Evolutionary conservation across 1,140 invertebrate species (phyloP).

Genomic region (Latrodectus geometricus): DNA sequence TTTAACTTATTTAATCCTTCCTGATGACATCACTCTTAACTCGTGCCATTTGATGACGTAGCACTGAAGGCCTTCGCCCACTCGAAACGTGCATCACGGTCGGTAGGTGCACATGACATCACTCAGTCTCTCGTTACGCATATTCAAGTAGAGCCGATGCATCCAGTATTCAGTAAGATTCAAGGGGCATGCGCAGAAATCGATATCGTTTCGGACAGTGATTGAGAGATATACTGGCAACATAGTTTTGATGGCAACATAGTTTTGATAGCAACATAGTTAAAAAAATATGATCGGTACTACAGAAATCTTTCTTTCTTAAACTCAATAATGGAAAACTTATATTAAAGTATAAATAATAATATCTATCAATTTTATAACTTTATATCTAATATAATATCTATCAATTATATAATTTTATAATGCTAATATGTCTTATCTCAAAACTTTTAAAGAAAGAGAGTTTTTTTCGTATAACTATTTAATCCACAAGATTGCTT

Average conservation of each 20-base stretch:
- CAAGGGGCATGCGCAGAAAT: not conserved
- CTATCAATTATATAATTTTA: no score
- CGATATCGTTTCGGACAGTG: not conserved
- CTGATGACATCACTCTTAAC: not conserved
- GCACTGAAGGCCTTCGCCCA: slow-evolving; percentile 10
- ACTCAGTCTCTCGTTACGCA: not conserved
- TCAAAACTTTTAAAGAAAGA: no score
- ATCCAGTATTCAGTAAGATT: not conserved
- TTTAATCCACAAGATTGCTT: no score
- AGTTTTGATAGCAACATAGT: no score
- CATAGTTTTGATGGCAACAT: not conserved
- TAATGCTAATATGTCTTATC: no score
- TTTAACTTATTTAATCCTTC: not conserved
- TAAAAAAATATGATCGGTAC: not conserved
- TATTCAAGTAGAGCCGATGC: no score
- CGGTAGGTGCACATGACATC: slow-evolving; percentile 30
- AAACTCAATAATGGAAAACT: not conserved
- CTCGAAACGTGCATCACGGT: slow-evolving; percentile 36
- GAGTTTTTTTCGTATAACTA: no score
- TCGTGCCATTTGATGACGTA: slow-evolving; percentile 29
- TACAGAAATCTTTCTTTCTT: not conserved
- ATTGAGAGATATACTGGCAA: not conserved
- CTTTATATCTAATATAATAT: no score
- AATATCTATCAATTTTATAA: not conserved
- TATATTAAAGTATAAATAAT: not conserved